These are phyloP conservation scores for Lynx canadensis DNA, from an alignment of 2,113 vertebrate species.

Conservation along the genomic window DNA sequence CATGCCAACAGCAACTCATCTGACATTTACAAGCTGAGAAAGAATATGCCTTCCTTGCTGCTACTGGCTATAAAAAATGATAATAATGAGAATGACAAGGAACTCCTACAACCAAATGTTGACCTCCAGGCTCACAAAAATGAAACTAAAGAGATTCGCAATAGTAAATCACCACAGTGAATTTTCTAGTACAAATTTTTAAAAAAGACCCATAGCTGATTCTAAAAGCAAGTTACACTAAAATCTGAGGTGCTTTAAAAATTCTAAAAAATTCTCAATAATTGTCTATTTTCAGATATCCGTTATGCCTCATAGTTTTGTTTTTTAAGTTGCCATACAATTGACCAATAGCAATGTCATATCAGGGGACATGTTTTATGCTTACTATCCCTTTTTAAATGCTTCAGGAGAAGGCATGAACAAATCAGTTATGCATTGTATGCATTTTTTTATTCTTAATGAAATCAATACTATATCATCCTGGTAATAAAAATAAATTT, in stretches of 20 bases:
- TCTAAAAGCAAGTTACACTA: background rate
- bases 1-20: slow-evolving; percentile 55
- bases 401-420: background rate
- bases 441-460: background rate
- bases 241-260: background rate
- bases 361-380: background rate
- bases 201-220: background rate
- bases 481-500: background rate
- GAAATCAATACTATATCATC: background rate
- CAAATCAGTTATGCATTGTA: background rate
- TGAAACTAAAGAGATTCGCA: slow-evolving; percentile 43
- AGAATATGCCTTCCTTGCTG: slow-evolving; percentile 62
- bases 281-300: background rate
- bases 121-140: slow-evolving; percentile 69
- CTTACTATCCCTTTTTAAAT: slow-evolving; percentile 7
- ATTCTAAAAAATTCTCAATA: background rate
- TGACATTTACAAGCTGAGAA: slow-evolving; percentile 81
- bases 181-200: background rate
- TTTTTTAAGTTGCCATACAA: background rate
- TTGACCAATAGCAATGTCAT: background rate
- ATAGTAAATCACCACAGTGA: background rate
- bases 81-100: slow-evolving; percentile 60
- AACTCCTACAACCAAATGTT: slow-evolving; percentile 74
- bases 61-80: slow-evolving; percentile 65
- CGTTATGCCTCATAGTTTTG: background rate